Evolutionary conservation across 2,888 invertebrate species (phyloP), one percentile per base, ranked within the genome.

Genomic region (Bibio marci): DNA sequence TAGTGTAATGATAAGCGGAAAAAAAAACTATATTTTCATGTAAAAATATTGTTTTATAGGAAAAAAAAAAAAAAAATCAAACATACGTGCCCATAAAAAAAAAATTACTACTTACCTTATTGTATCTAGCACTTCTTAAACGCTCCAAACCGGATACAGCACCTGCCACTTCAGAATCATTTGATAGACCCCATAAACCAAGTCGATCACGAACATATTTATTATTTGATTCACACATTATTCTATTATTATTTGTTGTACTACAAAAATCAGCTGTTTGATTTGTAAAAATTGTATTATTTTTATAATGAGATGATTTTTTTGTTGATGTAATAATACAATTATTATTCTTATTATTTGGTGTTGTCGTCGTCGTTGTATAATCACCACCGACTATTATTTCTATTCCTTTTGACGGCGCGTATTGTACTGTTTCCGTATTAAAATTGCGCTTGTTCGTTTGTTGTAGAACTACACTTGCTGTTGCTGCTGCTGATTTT

Each of bases 401-500:
- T 28, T 49, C 52, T 48, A 50, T 43, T 42, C 51, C 52, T 51
- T 56, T 55, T 50, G 58, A 53, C 51, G 59, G 54, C 52, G 56
- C 54, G 54, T 55, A 56, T 52, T 57, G 57, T 49, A 59, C 52
- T 45, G 57, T 48, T 41, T 49, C 56, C 46, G 56, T 30, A 22
- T 26, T 25, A 31, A 34, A 13, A 22, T n/a, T 25, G 28, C 37
- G 30, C 28, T 27, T 32, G 33, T 11, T 33, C 31, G 28, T 25
- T 32, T 35, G 19, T 11, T 18, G n/a, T n/a, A n/a, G n/a, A n/a
- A 22, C 22, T 8, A 22, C 22, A 22, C 28, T 30, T 15, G 8
- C 3, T 12, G 4, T 17, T 14, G 35, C 17, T 37, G n/a, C n/a
- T n/a, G n/a, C n/a, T n/a, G n/a, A n/a, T n/a, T n/a, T n/a, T n/a